A percentile compares a stretch with the other conserved stretches of the same genome.
Conservation (phyloP, 2,113 vertebrate genomes). For the zebrafish (Danio rerio) region GRCz12tu NC_133192.1:37706501-37707000, state of each 20-base stretch:
- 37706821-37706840: too few species aligned
- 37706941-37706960: too few species aligned
- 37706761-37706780: background rate
- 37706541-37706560: slow-evolving; percentile 67
- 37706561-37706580: slow-evolving; percentile 62
- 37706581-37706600: slow-evolving; percentile 60
- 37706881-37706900: too few species aligned
- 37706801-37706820: too few species aligned
- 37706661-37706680: background rate
- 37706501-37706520: slow-evolving; percentile 66
- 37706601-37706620: slow-evolving; percentile 43
- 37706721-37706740: background rate
- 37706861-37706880: too few species aligned
- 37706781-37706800: too few species aligned
- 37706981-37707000: too few species aligned
- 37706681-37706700: background rate
- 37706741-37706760: background rate
- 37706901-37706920: too few species aligned
- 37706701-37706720: background rate
- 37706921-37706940: too few species aligned
- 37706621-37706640: slow-evolving; percentile 31
- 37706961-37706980: too few species aligned
- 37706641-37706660: background rate
- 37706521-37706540: slow-evolving; percentile 66
- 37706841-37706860: too few species aligned